Evolutionary conservation across 2,113 vertebrate species (phyloP).

Genomic region (Hyperoodon ampullatus): DNA sequence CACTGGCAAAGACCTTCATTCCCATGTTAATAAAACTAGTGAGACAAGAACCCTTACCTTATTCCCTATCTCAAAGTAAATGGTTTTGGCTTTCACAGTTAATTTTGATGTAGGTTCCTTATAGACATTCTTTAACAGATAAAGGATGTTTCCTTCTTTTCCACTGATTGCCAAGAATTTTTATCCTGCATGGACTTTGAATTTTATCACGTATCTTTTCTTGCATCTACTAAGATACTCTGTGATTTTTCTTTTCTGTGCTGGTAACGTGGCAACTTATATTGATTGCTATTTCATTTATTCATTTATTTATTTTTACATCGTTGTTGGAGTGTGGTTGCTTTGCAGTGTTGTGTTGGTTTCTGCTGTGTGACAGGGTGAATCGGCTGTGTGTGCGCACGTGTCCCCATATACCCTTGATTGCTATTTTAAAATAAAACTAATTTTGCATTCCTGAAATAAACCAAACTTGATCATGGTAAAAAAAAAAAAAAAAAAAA

Average conservation of each 20-base stretch:
- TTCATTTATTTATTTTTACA: no score
- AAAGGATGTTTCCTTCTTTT: not conserved
- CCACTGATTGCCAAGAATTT: not conserved
- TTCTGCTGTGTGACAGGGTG: no score
- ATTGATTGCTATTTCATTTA: not conserved
- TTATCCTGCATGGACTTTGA: not conserved
- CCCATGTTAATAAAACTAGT: not conserved
- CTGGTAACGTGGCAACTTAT: not conserved
- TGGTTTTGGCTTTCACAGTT: not conserved
- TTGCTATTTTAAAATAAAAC: no score
- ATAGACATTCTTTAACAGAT: not conserved
- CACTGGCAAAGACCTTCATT: not conserved
- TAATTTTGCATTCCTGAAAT: not conserved
- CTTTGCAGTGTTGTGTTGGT: no score
- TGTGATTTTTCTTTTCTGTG: not conserved
- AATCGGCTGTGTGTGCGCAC: no score
- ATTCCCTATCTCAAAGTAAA: not conserved
- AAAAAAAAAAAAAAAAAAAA: no score
- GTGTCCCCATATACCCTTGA: no score
- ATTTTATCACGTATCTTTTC: not conserved
- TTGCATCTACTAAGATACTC: not conserved
- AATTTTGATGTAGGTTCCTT: not conserved
- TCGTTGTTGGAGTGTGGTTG: no score
- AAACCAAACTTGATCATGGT: not conserved
- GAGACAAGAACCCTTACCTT: not conserved